Base-by-base conservation (phyloP, 2,888 invertebrate genomes). In the Mactromeris polynyma region DNA sequence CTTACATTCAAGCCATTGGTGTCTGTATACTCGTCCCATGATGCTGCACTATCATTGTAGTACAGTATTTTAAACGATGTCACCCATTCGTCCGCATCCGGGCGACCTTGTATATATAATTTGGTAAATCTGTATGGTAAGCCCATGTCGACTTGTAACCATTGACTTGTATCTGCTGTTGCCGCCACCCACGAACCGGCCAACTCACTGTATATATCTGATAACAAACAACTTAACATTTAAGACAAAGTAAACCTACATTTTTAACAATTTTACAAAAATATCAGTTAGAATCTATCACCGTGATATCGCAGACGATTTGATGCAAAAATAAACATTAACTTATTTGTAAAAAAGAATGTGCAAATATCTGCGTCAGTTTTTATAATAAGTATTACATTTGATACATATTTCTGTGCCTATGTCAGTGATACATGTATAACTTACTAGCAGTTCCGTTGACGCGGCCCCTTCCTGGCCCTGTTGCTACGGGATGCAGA, bases 131-230 rank as follows among this genome's bases (percentile, higher is more conserved):
- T 92, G 64, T 94, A 93, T 7, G 89, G 78, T 42, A 91, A 80
- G 9, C 90, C 89, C 84, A 96, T 90, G 85, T 95, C 94, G 14
- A 95, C 92, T 86, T 94, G 89, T 19, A 96, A 88, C 84, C 94
- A 95, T 87, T 95, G 96, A 81, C 94, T 94, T 7, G 88, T 79
- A 81, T 96, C 95, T 36, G 85, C 85, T 0, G 90, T 89, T 11
- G 86, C 90, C 11, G 96, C 94, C 21, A 96, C 94, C 96, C 96
- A 96, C 7, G 95, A 96, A 36, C 96, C 96, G 31, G 93, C 93
- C 73, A 93, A 80, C 33, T 91, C 96, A 31, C 93, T 93, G 58
- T 90, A 86, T 3, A 79, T 58, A 40, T 90, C 94, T 94, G 85
- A n/a, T 42, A 77, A 33, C 6, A 36, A n/a, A 64, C 58, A 58